Evolutionary conservation across 2,113 vertebrate species (phyloP).

Genomic region (Cariama cristata): DNA sequence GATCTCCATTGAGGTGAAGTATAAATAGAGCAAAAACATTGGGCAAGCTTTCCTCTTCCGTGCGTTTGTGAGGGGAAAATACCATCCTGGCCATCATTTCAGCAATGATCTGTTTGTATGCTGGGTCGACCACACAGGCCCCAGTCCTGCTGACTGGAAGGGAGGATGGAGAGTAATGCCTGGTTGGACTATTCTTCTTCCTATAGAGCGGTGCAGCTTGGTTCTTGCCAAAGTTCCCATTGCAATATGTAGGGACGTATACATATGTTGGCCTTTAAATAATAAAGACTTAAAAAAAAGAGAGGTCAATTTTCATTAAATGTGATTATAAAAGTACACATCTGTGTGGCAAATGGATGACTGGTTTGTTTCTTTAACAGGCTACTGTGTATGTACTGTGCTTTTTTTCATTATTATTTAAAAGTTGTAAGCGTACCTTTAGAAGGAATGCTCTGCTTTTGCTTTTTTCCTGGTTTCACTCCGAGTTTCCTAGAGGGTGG

Average conservation of each 20-base stretch:
- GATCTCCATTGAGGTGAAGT: neutral
- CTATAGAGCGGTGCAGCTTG: neutral
- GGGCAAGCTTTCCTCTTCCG: neutral
- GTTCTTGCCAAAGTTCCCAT: neutral
- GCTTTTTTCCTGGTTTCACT: neutral
- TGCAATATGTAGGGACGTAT: accelerated
- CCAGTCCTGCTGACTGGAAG: neutral
- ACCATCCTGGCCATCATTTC: neutral
- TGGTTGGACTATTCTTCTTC: neutral
- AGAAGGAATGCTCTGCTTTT: neutral
- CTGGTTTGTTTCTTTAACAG: neutral
- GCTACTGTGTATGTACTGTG: neutral
- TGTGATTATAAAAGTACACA: neutral
- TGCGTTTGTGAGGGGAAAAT: neutral
- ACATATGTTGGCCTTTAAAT: neutral
- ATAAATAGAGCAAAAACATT: neutral
- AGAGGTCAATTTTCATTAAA: neutral
- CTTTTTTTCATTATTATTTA: neutral
- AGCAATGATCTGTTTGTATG: accelerated
- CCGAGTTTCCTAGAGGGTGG: neutral
- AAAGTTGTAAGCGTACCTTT: neutral
- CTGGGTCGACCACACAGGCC: neutral
- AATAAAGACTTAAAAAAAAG: neutral
- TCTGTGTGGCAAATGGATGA: neutral
- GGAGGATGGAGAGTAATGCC: neutral